Conservation (phyloP, 2,888 invertebrate species). For the Cheilosia grossa region DNA sequence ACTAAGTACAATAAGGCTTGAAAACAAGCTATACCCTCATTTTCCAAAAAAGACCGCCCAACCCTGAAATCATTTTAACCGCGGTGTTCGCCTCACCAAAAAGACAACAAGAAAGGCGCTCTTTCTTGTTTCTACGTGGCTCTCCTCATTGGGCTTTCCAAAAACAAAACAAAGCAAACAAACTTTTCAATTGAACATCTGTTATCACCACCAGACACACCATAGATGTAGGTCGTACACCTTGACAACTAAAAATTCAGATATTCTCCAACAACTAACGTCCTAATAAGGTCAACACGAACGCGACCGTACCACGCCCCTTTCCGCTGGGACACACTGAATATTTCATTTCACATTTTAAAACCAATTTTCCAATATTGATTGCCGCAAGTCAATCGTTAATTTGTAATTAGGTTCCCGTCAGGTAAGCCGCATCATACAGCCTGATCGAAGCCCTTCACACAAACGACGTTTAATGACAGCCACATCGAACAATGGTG, state of each 20-base stretch:
- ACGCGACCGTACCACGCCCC: neutral
- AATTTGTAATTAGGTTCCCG: neutral
- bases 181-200: constrained; percentile 25
- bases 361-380: constrained; percentile 23
- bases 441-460: neutral
- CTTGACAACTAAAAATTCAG: constrained; percentile 5
- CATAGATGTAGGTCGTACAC: constrained; percentile 20
- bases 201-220: neutral
- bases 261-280: neutral
- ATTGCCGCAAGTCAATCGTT: neutral
- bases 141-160: neutral
- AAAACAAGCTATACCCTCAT: no score
- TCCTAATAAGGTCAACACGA: neutral
- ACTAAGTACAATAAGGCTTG: no score
- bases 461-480: neutral
- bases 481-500: constrained; percentile 5
- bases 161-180: neutral
- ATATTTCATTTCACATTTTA: neutral
- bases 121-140: neutral
- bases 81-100: no score
- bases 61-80: no score
- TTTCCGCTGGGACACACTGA: neutral
- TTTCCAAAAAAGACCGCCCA: no score
- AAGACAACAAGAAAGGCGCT: no score
- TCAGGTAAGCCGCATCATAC: neutral